Conservation (phyloP, 2,888 invertebrate species). For the Mesorhabditis belari region DNA sequence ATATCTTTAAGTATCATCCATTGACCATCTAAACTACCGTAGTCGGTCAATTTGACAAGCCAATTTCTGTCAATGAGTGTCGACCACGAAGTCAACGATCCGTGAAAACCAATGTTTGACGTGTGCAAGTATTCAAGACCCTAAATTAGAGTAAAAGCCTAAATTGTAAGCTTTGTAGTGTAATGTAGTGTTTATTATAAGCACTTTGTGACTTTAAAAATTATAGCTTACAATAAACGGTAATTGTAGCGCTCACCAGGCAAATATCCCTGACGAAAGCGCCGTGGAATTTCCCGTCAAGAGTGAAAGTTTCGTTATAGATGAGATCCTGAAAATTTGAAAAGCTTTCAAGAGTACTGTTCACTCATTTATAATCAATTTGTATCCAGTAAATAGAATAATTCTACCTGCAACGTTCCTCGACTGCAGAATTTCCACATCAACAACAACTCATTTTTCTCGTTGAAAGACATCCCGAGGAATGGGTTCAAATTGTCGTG, state of each 20-base stretch:
- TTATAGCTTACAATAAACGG: background rate
- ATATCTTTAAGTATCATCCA: background rate
- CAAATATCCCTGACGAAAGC: conserved; percentile 33
- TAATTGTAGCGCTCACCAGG: conserved; percentile 1
- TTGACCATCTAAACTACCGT: conserved; percentile 13
- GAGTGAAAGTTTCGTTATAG: conserved; percentile 28
- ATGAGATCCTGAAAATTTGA: conserved; percentile 22
- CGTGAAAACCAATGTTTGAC: conserved; percentile 28
- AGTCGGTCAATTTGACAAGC: conserved; percentile 34
- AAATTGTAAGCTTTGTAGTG: too few species aligned
- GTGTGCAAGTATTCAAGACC: conserved; percentile 37
- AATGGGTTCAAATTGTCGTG: conserved; percentile 94
- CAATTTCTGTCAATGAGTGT: conserved; percentile 33
- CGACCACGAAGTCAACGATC: conserved; percentile 23
- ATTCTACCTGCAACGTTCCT: conserved; percentile 14
- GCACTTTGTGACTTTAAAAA: background rate
- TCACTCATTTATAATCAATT: background rate
- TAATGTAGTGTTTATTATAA: background rate
- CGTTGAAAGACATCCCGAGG: conserved; percentile 64
- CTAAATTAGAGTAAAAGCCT: conserved; percentile 3
- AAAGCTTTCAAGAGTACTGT: background rate
- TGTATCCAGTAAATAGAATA: background rate
- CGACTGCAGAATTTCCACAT: conserved; percentile 30
- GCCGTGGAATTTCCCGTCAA: conserved; percentile 32
- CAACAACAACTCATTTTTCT: conserved; percentile 24